Conservation (phyloP, 2,113 vertebrate genomes). For the Tyto alba region DNA sequence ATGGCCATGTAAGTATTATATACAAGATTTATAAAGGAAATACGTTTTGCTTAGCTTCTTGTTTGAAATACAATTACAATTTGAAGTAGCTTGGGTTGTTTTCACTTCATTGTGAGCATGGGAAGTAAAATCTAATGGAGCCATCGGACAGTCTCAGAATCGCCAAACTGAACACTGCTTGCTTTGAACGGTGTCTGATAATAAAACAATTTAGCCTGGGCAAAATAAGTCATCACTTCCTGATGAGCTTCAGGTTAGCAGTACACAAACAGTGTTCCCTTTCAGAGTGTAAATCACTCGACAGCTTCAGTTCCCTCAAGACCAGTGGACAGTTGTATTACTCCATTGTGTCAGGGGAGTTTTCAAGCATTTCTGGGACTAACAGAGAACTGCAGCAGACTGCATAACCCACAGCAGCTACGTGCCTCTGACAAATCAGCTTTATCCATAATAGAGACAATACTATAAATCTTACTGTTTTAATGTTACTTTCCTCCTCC, state of each 20-base stretch:
- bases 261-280: not conserved
- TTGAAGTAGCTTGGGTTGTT: not conserved
- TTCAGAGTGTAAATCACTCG: not conserved
- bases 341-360: not conserved
- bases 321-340: not conserved
- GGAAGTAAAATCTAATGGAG: not conserved
- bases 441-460: not conserved
- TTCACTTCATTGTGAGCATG: not conserved
- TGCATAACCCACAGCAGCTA: not conserved
- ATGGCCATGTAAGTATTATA: conserved; percentile 84
- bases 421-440: not conserved
- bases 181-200: not conserved
- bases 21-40: too few species aligned
- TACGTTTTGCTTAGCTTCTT: not conserved
- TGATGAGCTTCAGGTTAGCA: not conserved
- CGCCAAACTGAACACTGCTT: not conserved
- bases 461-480: not conserved
- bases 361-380: not conserved
- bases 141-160: not conserved
- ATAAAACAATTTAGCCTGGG: not conserved
- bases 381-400: not conserved
- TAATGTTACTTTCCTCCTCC: not conserved
- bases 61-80: accelerated
- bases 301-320: not conserved
- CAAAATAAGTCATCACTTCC: not conserved